phyloP scores from a whole-genome alignment of 1,140 invertebrate species.

The Batillaria attramentaria region DNA sequence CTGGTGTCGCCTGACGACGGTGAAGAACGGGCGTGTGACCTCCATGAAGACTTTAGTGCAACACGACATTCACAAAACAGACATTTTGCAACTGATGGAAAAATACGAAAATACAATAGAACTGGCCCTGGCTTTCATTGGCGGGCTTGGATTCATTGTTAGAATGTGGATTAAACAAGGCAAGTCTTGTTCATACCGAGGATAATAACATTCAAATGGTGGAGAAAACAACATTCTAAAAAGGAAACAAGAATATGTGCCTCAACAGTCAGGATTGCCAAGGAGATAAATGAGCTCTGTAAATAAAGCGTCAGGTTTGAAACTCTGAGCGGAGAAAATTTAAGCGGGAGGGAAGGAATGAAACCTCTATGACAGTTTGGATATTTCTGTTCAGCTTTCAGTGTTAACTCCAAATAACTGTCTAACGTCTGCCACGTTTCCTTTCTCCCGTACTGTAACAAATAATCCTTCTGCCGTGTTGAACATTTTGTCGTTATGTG shows the following conservation, averaged over 20 bases:
- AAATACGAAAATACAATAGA: constrained; percentile 63
- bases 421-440: neutral
- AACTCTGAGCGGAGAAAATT: too few relatives aligned
- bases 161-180: constrained; percentile 60
- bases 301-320: neutral
- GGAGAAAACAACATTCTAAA: neutral
- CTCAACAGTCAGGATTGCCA: too few relatives aligned
- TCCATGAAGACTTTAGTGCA: constrained; percentile 54
- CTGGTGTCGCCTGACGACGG: constrained; percentile 65
- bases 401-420: neutral
- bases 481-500: too few relatives aligned
- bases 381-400: neutral
- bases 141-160: constrained; percentile 57
- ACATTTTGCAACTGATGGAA: constrained; percentile 53
- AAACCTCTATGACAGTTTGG: too few relatives aligned
- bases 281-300: too few relatives aligned
- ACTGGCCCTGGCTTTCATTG: constrained; percentile 59
- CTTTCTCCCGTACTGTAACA: too few relatives aligned
- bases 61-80: constrained; percentile 54
- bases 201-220: neutral
- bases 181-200: constrained; percentile 21
- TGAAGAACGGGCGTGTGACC: constrained; percentile 57
- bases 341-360: too few relatives aligned
- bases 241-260: too few relatives aligned
- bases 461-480: too few relatives aligned